Evolutionary conservation across 2,888 invertebrate species (phyloP).

Genomic region (Rotaria sp.): DNA sequence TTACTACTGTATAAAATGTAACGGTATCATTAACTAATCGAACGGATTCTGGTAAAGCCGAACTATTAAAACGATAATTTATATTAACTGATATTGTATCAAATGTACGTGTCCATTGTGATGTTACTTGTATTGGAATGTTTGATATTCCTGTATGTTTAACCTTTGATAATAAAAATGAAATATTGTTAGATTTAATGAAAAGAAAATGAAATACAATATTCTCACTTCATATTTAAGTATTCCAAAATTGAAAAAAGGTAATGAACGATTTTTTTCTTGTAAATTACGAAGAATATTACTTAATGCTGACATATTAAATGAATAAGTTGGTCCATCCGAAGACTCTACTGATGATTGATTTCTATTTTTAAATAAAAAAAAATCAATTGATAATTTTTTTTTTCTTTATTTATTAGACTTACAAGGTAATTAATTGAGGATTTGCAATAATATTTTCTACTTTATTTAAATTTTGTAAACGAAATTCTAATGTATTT

Average conservation of each 20-base stretch:
- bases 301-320: background rate
- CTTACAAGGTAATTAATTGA: background rate
- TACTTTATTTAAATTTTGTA: slow-evolving; percentile 8
- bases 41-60: background rate
- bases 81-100: slow-evolving; percentile 12
- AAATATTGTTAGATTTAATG: background rate
- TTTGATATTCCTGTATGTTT: background rate
- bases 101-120: slow-evolving; percentile 15
- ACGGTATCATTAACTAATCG: slow-evolving; percentile 1
- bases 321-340: background rate
- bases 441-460: slow-evolving; percentile 6
- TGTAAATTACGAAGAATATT: slow-evolving; percentile 12
- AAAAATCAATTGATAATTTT: background rate
- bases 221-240: slow-evolving; percentile 7
- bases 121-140: slow-evolving; percentile 8
- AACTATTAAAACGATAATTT: slow-evolving; percentile 21
- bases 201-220: background rate
- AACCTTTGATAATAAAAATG: background rate
- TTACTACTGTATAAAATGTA: background rate
- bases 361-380: background rate
- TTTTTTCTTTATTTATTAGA: background rate
- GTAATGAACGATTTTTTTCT: background rate
- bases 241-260: background rate
- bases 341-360: background rate
- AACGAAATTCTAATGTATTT: background rate